Base-by-base conservation (phyloP, 2,797 vertebrate genomes). In the Gephyroberyx darwinii region DNA sequence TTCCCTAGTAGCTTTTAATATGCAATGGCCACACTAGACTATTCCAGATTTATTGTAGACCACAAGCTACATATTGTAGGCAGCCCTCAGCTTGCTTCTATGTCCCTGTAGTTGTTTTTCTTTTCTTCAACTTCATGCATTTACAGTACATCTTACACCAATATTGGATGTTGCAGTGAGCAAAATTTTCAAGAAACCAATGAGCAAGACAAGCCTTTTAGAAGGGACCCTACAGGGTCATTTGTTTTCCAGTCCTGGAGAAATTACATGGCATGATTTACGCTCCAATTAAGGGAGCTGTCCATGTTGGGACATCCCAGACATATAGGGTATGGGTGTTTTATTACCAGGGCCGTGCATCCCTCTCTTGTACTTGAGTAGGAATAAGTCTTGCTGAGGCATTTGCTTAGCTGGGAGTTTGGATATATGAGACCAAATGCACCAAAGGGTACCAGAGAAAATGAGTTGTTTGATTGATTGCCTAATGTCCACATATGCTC, bases 281-380 rank as follows among this genome's bases (percentile, higher is more conserved):
- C 75, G 69, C 74, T 82, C 69, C 66, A 6, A 73, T 81, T 54
- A 50, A 69, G 61, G 71, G 79, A 75, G 35, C 41, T 56, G 12
- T 65, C 74, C 73, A 67, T 83, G 82, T 86, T 80, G 75, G 82
- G 69, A 65, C 0, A 14, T 81, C 65, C 51, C 51, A 58, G 54
- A 52, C 62, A 20, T 33, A 68, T 63, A 65, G 69, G 71, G 52
- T 7, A 35, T 53, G 41, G 67, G 79, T 82, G 71, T 89, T 85
- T 89, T 82, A 87, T 84, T 82, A 84, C 84, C 19, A 22, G 17
- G 59, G 61, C 54, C 55, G 54, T 64, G 67, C 77, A 77, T 83
- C 81, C 72, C 75, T 86, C 48, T 71, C 65, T 72, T 82, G 17
- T 31, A 66, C 78, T 66, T 45, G 19, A 63, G 37, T 12, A 71